Base-by-base conservation (phyloP, 2,888 invertebrate genomes). In the Therioaphis trifolii region DNA sequence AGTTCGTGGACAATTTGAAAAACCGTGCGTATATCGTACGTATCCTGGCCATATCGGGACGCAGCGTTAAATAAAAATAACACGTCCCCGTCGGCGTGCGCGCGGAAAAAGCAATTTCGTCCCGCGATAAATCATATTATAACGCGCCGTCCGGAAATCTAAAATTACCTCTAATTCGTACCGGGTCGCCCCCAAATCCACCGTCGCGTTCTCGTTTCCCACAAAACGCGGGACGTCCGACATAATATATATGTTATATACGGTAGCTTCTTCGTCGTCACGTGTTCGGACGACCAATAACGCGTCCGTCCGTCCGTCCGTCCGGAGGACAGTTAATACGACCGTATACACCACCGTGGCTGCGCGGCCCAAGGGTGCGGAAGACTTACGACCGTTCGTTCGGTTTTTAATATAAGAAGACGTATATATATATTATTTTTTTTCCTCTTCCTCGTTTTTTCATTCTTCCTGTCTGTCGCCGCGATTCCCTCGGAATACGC, bases 361-460 rank as follows among this genome's bases (percentile, higher is more conserved):
- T 9, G 35, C 18, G n/a, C 58, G 11, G n/a, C 29, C 24, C 46
- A 18, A 52, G 35, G 35, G 77, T 15, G 66, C 15, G 29, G 52
- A 0, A 29, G 77, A 76, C 61, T 66, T 52, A 52, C 66, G 77
- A 27, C 75, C 27, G 61, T 46, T 4, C 66, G 66, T 77, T 52
- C 29, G 71, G 71, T 80, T 80, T 80, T 80, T 80, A 80, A 80
- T 80, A 80, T 75, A 71, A 49, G 61, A 72, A 46, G 29, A 61
- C 72, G 11, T 71, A 52, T 77, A 46, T 55, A 4, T n/a, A 63
- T 29, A 55, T 49, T 63, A 49, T 63, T 63, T 76, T 55, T 21
- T 46, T 75, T 76, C 40, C 9, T 35, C 21, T 18, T 63, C 52
- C 35, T 46, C 63, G 46, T 76, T 76, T 76, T 61, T 21, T n/a